phyloP scores from a whole-genome alignment of 2,888 invertebrate genomes.

The Oscheius sp. region DNA sequence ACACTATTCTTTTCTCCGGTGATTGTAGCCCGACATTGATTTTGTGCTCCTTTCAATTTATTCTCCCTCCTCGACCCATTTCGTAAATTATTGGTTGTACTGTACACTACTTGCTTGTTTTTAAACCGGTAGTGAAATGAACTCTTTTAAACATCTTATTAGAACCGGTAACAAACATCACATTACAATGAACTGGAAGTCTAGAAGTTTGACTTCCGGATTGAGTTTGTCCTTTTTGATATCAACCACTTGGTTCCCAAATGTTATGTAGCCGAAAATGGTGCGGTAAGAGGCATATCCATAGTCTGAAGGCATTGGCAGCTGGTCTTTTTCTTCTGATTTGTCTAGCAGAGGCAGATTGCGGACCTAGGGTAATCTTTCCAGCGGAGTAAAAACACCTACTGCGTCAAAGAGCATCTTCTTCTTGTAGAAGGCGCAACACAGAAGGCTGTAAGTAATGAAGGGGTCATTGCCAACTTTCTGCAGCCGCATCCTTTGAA shows the following conservation, averaged over 20 bases:
- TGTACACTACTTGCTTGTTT: constrained; percentile 30
- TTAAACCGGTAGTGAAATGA: constrained; percentile 9
- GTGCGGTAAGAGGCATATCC: constrained; percentile 10
- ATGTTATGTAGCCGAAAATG: constrained; percentile 25
- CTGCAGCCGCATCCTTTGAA: not conserved
- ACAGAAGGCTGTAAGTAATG: not conserved
- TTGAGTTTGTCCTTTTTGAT: not conserved
- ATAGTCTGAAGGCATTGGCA: constrained; percentile 13
- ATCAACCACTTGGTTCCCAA: not conserved
- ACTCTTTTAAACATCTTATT: not conserved
- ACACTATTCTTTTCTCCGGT: not conserved
- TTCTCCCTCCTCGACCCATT: not conserved
- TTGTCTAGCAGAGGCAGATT: not conserved
- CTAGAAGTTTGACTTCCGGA: constrained; percentile 26
- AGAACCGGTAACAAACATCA: not conserved
- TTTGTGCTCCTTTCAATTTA: no score
- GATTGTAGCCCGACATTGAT: not conserved
- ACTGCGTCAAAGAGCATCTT: constrained; percentile 17
- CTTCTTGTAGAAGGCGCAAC: constrained; percentile 33
- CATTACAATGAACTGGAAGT: constrained; percentile 30
- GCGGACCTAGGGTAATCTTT: not conserved
- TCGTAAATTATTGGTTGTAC: constrained; percentile 1
- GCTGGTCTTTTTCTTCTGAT: not conserved
- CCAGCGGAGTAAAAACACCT: not conserved
- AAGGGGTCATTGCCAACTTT: not conserved